Conservation (phyloP, 2,888 invertebrate genomes). For the Drosophila rubida region DNA sequence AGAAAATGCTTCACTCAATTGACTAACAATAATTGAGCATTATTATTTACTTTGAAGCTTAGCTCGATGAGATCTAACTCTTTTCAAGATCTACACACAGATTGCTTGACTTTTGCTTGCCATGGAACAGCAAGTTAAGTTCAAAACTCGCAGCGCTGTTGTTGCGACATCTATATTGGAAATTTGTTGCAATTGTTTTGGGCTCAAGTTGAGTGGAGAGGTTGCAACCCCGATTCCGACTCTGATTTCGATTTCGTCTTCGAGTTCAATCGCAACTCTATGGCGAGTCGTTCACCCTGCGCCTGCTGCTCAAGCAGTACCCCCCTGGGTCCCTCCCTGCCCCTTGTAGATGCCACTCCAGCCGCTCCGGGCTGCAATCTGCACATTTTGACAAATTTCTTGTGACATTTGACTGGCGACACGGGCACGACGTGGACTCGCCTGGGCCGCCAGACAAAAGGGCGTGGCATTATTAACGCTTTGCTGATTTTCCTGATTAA, state of each 20-base stretch:
- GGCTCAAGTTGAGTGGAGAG: neutral
- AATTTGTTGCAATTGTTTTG: neutral
- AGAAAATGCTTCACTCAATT: no score
- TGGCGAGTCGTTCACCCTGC: no score
- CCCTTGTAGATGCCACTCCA: neutral
- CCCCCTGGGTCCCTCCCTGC: neutral
- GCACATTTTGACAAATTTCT: slow-evolving; percentile 67
- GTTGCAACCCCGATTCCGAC: neutral
- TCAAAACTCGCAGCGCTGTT: no score
- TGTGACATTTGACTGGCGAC: slow-evolving; percentile 61
- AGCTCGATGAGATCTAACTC: no score
- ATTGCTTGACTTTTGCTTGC: no score
- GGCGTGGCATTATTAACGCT: slow-evolving; percentile 74
- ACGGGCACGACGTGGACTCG: slow-evolving; percentile 18
- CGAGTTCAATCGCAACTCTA: neutral
- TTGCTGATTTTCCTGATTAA: slow-evolving; percentile 67
- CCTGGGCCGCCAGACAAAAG: slow-evolving; percentile 46
- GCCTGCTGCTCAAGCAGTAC: neutral
- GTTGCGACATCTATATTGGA: neutral
- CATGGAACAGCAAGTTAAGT: no score
- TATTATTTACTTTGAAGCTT: no score
- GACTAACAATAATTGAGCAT: no score
- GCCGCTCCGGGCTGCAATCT: slow-evolving; percentile 26
- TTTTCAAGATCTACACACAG: no score
- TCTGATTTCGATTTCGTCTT: neutral